Conservation (phyloP, 2,113 vertebrate species). For the Capricornis sumatraensis region DNA sequence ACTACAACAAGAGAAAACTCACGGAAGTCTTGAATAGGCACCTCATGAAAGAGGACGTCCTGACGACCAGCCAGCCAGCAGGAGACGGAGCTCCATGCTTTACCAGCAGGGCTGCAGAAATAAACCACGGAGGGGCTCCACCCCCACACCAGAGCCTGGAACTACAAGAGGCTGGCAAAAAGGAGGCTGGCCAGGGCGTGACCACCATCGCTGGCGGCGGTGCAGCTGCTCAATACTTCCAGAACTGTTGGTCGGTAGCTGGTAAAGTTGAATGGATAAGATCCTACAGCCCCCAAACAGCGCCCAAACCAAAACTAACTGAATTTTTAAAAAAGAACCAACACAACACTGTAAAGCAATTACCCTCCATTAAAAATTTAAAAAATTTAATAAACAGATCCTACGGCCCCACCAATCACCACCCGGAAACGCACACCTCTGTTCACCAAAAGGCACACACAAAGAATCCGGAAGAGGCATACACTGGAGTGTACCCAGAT, state of each 20-base stretch:
- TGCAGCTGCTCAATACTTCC: rapidly evolving
- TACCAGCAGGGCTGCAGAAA: neutral
- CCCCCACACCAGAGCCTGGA: neutral
- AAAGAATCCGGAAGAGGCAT: rapidly evolving
- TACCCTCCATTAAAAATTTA: neutral
- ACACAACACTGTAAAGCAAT: neutral
- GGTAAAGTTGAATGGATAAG: neutral
- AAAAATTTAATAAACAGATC: neutral
- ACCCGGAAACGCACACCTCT: rapidly evolving
- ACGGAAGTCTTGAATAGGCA: neutral
- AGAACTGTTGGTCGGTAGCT: rapidly evolving
- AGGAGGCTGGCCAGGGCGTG: neutral
- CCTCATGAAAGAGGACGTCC: neutral
- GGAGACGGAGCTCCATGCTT: rapidly evolving
- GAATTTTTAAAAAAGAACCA: neutral
- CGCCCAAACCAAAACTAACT: neutral
- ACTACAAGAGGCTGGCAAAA: neutral
- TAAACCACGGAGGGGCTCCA: rapidly evolving
- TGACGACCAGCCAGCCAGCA: rapidly evolving
- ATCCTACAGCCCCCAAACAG: neutral
- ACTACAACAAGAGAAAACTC: neutral
- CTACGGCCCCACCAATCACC: neutral
- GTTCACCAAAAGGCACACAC: rapidly evolving
- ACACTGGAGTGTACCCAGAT: neutral
- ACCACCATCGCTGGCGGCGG: rapidly evolving